These are phyloP conservation scores for Neoaliturus tenellus DNA, from an alignment of 2,888 invertebrate genomes.

Conservation along the genomic window DNA sequence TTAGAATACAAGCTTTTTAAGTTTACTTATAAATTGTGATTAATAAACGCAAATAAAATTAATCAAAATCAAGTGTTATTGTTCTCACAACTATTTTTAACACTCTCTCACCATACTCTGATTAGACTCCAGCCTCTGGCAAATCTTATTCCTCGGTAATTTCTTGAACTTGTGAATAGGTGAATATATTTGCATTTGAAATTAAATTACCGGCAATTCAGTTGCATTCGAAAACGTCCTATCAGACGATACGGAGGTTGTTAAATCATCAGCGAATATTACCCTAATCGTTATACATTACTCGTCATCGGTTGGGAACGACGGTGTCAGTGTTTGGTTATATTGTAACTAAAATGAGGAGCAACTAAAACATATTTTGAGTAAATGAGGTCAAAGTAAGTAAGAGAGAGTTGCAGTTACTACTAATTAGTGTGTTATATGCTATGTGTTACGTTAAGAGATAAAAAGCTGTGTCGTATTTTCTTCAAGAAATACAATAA, in stretches of 20 bases:
- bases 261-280: neutral
- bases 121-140: neutral
- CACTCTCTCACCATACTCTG: too few species aligned
- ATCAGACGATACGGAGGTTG: neutral
- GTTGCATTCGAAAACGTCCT: constrained; percentile 12
- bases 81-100: too few species aligned
- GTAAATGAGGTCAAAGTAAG: neutral
- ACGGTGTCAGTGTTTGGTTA: too few species aligned
- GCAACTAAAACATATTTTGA: neutral
- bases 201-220: constrained; percentile 3
- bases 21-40: too few species aligned
- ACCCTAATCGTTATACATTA: neutral
- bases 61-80: too few species aligned
- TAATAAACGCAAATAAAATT: too few species aligned
- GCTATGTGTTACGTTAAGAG: constrained; percentile 14
- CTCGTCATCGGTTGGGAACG: neutral
- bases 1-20: too few species aligned
- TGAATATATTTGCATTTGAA: constrained; percentile 22
- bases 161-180: constrained; percentile 13
- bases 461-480: constrained; percentile 19
- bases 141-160: neutral
- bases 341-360: too few species aligned
- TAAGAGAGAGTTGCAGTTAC: neutral
- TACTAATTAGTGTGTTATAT: neutral
- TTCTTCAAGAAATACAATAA: constrained; percentile 30